Evolutionary conservation across 1,140 invertebrate genomes (phyloP), one percentile per base, ranked within the genome.

Genomic region (Eriosoma lanigerum): DNA sequence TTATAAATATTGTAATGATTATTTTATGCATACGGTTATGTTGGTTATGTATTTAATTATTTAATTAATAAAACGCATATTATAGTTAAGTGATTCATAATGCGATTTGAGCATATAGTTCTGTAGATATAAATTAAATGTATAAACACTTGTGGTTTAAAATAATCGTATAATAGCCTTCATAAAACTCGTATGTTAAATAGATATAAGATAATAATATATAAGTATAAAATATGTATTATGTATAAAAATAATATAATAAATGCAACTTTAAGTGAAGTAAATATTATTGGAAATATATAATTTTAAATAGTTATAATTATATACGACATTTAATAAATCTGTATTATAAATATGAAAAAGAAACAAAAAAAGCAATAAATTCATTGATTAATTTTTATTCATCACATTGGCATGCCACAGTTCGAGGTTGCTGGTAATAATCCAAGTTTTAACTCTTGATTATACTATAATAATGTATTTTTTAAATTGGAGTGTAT

Each of bases 291-390:
- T 32, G n/a, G 19, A 44, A n/a, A 38, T 38, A 38, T 38, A 26
- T 32, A 58, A 19, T 64, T 44, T 44, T 38, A 38, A 64, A 64
- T n/a, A n/a, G 19, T 64, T 64, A 38, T 44, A 44, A 64, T 64
- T 64, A 38, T 38, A 64, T 64, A 64, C 24, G 64, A 68, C n/a
- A 68, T 68, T 68, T 68, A 46, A 24, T 68, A 24, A 24, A 24
- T 44, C 1, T 46, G 24, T 26, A 29, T n/a, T 46, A 64, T 32
- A 46, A 24, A 46, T 68, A 24, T 24, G n/a, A 46, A 62, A 26
- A 62, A n/a, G n/a, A n/a, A n/a, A n/a, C n/a, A n/a, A n/a, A 68
- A 46, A 17, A 68, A 48, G 3, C 44, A 24, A 13, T 48, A 26
- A 68, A 48, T 15, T 21, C 46, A 19, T 19, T 50, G n/a, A 6